Evolutionary conservation across 2,113 vertebrate genomes (phyloP).

Genomic region (Bos indicus): DNA sequence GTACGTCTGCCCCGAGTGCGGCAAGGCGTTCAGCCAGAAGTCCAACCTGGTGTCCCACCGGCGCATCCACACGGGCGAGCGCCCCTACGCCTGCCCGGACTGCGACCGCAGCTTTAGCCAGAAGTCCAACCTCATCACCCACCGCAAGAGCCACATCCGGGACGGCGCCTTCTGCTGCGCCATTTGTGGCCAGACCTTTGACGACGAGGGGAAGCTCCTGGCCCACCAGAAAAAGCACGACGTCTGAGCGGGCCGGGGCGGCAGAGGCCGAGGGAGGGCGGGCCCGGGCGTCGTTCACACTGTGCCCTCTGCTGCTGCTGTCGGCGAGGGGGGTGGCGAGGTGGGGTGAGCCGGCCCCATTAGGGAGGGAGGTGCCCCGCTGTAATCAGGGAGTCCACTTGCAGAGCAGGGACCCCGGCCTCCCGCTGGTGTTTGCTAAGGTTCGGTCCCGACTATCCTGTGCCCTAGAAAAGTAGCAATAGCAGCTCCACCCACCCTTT

Average conservation of each 20-base stretch:
- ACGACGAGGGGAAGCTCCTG: conserved; percentile 80
- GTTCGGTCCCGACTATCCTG: neutral
- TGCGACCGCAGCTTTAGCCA: conserved; percentile 70
- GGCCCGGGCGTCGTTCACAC: neutral
- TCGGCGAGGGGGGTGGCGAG: neutral
- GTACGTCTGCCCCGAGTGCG: conserved; percentile 72
- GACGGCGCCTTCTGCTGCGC: conserved; percentile 75
- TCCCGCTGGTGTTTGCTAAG: neutral
- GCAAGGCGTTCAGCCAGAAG: conserved; percentile 77
- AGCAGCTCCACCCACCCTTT: conserved; percentile 9
- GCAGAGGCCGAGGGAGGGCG: conserved; percentile 10
- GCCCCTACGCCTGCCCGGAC: conserved; percentile 70
- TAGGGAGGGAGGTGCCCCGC: neutral
- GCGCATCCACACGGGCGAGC: conserved; percentile 71
- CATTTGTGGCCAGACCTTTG: conserved; percentile 74
- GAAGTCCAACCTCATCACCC: conserved; percentile 74
- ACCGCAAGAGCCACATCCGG: conserved; percentile 74
- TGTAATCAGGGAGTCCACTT: neutral
- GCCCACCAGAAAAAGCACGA: conserved; percentile 84
- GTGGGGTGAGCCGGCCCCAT: neutral
- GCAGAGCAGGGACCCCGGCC: neutral
- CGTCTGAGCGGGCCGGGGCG: conserved; percentile 56
- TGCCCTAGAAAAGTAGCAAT: conserved; percentile 58
- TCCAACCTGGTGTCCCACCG: conserved; percentile 77
- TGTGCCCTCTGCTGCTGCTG: neutral